These are phyloP conservation scores for Melinopterus prodromus DNA, from an alignment of 2,888 invertebrate genomes.

Conservation along the genomic window DNA sequence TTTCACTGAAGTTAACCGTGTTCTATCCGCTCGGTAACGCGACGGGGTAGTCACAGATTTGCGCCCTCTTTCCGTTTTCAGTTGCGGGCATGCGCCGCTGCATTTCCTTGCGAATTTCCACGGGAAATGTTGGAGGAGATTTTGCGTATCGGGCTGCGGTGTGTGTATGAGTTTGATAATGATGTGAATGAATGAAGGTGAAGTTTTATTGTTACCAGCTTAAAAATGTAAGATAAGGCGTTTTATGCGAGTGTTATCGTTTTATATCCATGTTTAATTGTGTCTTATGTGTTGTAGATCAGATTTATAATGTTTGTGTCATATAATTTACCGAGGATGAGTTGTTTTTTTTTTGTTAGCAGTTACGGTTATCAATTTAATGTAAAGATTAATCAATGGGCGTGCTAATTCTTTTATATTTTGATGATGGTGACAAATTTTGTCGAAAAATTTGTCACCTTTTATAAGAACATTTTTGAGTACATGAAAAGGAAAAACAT, in stretches of 20 bases:
- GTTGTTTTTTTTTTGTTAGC: neutral
- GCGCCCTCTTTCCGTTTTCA: slow-evolving; percentile 31
- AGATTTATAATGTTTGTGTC: neutral
- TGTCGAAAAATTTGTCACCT: too few relatives aligned
- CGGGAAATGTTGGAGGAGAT: neutral
- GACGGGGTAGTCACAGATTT: slow-evolving; percentile 31
- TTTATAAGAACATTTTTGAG: too few relatives aligned
- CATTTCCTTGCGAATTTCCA: neutral
- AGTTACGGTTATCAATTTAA: too few relatives aligned
- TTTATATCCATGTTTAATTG: neutral
- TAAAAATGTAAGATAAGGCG: neutral
- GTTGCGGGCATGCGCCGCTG: slow-evolving; percentile 37
- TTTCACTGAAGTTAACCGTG: slow-evolving; percentile 32
- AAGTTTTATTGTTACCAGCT: neutral
- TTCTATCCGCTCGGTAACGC: neutral
- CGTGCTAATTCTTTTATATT: too few relatives aligned
- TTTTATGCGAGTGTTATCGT: neutral
- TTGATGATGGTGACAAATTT: too few relatives aligned
- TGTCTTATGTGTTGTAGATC: neutral
- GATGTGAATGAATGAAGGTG: neutral
- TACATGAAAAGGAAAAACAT: too few relatives aligned
- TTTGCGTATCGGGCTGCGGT: neutral
- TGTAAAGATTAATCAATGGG: too few relatives aligned
- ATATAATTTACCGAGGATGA: neutral
- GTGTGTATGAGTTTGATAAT: neutral